These are phyloP conservation scores for Merodon equestris DNA, from an alignment of 2,888 invertebrate genomes.

Conservation along the genomic window DNA sequence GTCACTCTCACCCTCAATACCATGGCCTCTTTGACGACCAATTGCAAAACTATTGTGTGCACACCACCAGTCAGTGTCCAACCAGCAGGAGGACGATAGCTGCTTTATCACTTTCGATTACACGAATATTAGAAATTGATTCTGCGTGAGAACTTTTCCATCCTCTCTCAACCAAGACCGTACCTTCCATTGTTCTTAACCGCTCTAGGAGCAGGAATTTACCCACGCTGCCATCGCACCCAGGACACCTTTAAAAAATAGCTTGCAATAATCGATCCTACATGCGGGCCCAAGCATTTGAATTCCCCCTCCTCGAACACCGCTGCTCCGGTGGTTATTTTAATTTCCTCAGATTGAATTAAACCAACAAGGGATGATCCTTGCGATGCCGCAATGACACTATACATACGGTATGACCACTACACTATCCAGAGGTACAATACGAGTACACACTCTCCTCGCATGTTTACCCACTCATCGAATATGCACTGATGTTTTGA, in stretches of 20 bases:
- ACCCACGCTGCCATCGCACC: conserved; percentile 58
- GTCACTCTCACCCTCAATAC: conserved; percentile 22
- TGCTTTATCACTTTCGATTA: conserved; percentile 46
- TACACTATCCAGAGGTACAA: conserved; percentile 7
- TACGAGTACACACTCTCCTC: no score
- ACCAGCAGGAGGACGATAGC: conserved; percentile 51
- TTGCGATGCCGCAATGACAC: conserved; percentile 47
- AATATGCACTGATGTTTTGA: conserved; percentile 9
- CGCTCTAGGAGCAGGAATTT: conserved; percentile 27
- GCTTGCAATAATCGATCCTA: conserved; percentile 27
- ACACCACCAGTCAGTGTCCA: conserved; percentile 25
- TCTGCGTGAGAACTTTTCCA: conserved; percentile 46
- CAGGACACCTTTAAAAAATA: conserved; percentile 43
- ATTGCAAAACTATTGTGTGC: conserved; percentile 63
- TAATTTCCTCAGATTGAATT: conserved; percentile 61
- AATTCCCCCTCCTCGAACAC: conserved; percentile 14
- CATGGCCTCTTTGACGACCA: conserved; percentile 52
- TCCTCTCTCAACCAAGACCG: not conserved
- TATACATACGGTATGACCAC: conserved; percentile 65
- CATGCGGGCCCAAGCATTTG: conserved; percentile 53
- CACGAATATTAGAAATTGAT: conserved; percentile 19
- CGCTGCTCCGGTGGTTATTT: conserved; percentile 34
- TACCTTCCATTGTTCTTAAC: conserved; percentile 44
- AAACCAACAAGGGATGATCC: conserved; percentile 55
- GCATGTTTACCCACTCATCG: conserved; percentile 47